Evolutionary conservation across 2,888 invertebrate species (phyloP).

Genomic region (Aspidiotus destructor): DNA sequence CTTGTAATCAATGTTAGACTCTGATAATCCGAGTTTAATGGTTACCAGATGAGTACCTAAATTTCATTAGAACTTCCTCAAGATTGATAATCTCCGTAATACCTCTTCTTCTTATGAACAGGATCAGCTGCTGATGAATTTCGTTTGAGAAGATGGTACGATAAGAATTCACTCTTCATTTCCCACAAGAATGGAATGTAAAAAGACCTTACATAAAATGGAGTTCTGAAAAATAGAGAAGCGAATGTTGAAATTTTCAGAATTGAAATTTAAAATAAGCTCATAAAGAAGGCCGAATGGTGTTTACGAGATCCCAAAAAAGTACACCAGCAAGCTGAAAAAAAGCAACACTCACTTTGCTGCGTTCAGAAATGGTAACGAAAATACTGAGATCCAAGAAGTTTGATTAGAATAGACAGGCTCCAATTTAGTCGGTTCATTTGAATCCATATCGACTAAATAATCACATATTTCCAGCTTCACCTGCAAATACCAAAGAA

Average conservation of each 20-base stretch:
- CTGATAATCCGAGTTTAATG: no score
- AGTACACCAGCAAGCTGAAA: background rate
- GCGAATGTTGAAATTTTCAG: background rate
- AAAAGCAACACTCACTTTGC: conserved; percentile 46
- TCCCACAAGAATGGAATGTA: conserved; percentile 23
- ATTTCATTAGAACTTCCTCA: no score
- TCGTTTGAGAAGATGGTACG: conserved; percentile 22
- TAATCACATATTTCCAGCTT: conserved; percentile 70
- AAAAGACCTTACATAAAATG: conserved; percentile 11
- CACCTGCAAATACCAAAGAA: conserved; percentile 51
- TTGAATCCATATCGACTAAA: conserved; percentile 70
- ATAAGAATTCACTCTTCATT: conserved; percentile 12
- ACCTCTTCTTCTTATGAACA: no score
- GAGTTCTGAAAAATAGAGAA: conserved; percentile 9
- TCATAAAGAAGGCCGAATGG: background rate
- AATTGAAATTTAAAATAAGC: no score
- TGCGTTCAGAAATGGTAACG: conserved; percentile 63
- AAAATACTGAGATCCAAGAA: conserved; percentile 61
- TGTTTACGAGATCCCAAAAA: background rate
- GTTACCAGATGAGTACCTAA: no score
- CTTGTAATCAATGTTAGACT: no score
- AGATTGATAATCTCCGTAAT: no score
- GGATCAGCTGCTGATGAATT: background rate
- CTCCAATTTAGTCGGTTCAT: conserved; percentile 56
- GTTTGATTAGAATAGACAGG: conserved; percentile 64